Conservation (phyloP, 2,113 vertebrate genomes). For the Lepus americanus region DNA sequence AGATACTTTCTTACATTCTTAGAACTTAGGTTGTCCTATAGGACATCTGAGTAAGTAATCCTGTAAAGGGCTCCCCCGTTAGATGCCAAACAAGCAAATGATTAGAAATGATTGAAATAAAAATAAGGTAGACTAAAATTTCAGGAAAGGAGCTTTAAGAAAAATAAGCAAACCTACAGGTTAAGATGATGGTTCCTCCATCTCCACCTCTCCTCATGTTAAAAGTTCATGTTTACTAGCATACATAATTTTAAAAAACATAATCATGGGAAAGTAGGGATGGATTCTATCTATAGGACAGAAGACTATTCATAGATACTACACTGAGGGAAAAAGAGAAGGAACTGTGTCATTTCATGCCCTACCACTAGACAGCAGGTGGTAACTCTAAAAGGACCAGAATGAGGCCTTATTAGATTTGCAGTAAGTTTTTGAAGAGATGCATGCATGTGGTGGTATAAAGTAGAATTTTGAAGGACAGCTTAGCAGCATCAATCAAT, state of each 20-base stretch:
- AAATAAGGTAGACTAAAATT: conserved; percentile 4
- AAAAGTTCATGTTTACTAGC: conserved; percentile 39
- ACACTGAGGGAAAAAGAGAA: not conserved
- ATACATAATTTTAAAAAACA: conserved; percentile 37
- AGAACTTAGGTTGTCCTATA: not conserved
- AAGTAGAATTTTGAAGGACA: not conserved
- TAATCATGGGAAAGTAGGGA: not conserved
- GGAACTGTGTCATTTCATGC: not conserved
- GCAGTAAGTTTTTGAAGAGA: not conserved
- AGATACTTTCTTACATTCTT: not conserved
- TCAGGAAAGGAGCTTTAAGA: not conserved
- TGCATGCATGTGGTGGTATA: not conserved
- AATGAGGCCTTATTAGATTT: not conserved
- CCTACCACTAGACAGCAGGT: not conserved
- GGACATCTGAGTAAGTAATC: not conserved
- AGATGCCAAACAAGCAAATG: not conserved
- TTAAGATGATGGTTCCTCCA: not conserved
- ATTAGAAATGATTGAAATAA: conserved; percentile 7
- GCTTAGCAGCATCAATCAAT: conserved; percentile 1
- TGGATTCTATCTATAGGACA: not conserved
- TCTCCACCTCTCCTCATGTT: not conserved
- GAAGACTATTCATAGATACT: not conserved
- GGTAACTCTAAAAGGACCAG: not conserved
- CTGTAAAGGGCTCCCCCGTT: not conserved
- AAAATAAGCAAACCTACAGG: not conserved